Conservation (phyloP, 2,113 vertebrate genomes). For the Lutjanus erythropterus region DNA sequence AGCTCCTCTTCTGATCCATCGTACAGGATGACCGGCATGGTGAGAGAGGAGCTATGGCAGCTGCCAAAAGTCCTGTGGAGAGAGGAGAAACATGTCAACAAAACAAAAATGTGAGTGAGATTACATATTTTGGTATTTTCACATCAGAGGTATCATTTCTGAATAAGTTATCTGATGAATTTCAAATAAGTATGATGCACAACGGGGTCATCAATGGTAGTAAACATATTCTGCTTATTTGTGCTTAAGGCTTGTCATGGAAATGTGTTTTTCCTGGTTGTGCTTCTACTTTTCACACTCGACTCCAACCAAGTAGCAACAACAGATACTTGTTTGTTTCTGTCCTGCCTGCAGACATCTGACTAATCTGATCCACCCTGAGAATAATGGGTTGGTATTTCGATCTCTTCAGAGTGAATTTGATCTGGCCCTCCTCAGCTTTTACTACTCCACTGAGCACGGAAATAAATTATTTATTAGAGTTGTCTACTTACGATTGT, state of each 20-base stretch:
- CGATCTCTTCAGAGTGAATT: slow-evolving; percentile 63
- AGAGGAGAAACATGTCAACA: slow-evolving; percentile 23
- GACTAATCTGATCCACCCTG: slow-evolving; percentile 45
- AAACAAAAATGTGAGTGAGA: neutral
- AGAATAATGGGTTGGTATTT: slow-evolving; percentile 58
- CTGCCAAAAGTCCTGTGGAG: slow-evolving; percentile 67
- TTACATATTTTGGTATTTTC: neutral
- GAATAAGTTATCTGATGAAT: neutral
- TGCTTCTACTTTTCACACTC: slow-evolving; percentile 9
- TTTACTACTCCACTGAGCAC: slow-evolving; percentile 63
- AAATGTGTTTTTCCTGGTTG: neutral
- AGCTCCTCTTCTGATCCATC: slow-evolving; percentile 85
- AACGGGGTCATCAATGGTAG: neutral
- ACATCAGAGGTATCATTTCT: neutral
- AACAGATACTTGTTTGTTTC: slow-evolving; percentile 43
- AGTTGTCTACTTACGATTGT: slow-evolving; percentile 76
- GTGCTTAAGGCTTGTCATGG: too few relatives aligned
- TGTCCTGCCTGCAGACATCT: slow-evolving; percentile 19
- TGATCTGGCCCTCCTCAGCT: slow-evolving; percentile 51
- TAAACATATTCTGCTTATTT: neutral
- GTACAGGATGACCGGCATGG: slow-evolving; percentile 75
- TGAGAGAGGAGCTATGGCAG: slow-evolving; percentile 51
- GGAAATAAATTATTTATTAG: slow-evolving; percentile 70
- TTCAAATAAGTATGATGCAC: neutral
- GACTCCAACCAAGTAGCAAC: slow-evolving; percentile 5